phyloP scores from a whole-genome alignment of 2,797 vertebrate genomes.

The Anableps anableps region DNA sequence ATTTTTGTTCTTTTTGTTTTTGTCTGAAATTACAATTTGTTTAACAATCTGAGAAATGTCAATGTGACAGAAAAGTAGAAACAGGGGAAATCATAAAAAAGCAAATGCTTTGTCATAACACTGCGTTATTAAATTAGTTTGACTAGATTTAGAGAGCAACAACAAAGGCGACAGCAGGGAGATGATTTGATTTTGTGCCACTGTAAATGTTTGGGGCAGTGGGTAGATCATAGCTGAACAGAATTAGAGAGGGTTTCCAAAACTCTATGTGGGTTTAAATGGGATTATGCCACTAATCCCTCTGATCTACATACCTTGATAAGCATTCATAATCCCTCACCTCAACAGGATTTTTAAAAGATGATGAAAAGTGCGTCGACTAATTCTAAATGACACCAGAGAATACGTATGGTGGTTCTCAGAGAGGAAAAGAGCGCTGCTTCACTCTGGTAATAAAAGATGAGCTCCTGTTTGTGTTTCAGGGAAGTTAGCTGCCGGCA shows the following conservation, averaged over 20 bases:
- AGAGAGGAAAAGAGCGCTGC: constrained; percentile 11
- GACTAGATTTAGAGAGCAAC: constrained; percentile 32
- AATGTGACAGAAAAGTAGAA: neutral
- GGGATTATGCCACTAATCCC: constrained; percentile 76
- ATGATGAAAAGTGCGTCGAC: constrained; percentile 47
- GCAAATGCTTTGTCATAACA: neutral
- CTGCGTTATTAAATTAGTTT: constrained; percentile 7
- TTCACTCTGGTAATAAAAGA: constrained; percentile 12
- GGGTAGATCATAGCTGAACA: constrained; percentile 57
- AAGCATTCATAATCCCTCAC: constrained; percentile 72
- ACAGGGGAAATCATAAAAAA: neutral
- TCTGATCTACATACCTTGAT: constrained; percentile 73
- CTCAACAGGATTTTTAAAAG: constrained; percentile 62
- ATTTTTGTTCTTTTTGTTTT: neutral
- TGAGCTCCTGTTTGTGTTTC: constrained; percentile 40
- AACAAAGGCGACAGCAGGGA: constrained; percentile 12
- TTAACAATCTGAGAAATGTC: neutral
- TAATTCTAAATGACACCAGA: constrained; percentile 63
- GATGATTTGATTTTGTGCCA: constrained; percentile 55
- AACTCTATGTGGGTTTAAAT: constrained; percentile 66
- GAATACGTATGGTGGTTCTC: constrained; percentile 16
- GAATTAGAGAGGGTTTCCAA: constrained; percentile 67
- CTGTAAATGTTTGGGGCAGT: constrained; percentile 52
- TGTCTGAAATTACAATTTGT: neutral
- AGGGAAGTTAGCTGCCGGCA: constrained; percentile 52